Conservation (phyloP, 23 tunicate species). For the Trididemnum nubilum region DNA sequence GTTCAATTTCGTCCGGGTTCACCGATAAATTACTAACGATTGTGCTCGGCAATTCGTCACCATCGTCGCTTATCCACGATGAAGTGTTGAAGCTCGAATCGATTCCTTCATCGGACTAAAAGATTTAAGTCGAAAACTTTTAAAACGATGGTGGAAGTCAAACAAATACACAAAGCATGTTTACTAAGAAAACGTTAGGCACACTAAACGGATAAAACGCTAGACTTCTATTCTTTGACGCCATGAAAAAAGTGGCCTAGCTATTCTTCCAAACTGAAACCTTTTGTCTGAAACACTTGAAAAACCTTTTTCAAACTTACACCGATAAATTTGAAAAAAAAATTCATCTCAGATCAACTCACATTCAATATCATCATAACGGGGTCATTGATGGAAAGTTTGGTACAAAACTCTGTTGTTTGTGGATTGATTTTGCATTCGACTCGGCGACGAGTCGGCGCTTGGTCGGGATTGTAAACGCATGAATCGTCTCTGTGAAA, state of each 20-base stretch:
- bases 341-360: too few species aligned
- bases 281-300: too few species aligned
- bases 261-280: too few species aligned
- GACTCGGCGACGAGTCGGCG: slow-evolving; percentile 17
- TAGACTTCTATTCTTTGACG: too few species aligned
- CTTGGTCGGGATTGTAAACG: slow-evolving; percentile 69
- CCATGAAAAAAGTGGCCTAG: too few species aligned
- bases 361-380: slow-evolving; percentile 68
- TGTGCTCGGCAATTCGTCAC: slow-evolving; percentile 38
- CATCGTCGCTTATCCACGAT: slow-evolving; percentile 41
- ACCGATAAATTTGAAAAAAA: too few species aligned
- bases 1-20: slow-evolving; percentile 90
- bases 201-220: too few species aligned
- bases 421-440: slow-evolving; percentile 67
- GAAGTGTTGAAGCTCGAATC: slow-evolving; percentile 51
- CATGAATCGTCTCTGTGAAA: slow-evolving; percentile 57
- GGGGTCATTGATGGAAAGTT: slow-evolving; percentile 83
- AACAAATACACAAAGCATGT: too few species aligned
- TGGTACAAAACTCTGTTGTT: slow-evolving; percentile 87
- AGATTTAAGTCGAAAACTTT: too few species aligned
- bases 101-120: slow-evolving; percentile 32
- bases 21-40: slow-evolving; percentile 59
- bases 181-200: too few species aligned
- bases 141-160: too few species aligned
- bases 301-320: too few species aligned